Conservation (phyloP, 1,140 invertebrate genomes). For the Drosophila mayri region DNA sequence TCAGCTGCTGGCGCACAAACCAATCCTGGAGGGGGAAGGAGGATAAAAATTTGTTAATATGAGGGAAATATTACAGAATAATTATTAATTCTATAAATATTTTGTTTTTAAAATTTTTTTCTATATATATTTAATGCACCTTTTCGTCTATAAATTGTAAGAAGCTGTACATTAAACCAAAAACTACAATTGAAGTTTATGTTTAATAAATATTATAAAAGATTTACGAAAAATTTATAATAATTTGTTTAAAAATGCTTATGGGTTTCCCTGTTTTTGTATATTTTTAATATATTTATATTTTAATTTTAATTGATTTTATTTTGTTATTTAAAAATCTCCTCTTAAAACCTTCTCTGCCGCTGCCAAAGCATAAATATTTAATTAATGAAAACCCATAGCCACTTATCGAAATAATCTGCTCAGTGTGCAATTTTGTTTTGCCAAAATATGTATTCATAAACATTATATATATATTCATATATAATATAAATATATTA, state of each 20-base stretch:
- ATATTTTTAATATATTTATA: background rate
- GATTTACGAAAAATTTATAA: background rate
- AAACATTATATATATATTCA: background rate
- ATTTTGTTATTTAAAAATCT: background rate
- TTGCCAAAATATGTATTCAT: constrained; percentile 1
- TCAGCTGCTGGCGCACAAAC: constrained; percentile 98
- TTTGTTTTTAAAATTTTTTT: no score
- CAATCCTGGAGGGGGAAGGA: constrained; percentile 91
- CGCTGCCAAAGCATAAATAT: constrained; percentile 1
- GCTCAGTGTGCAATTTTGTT: background rate
- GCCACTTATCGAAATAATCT: constrained; percentile 6
- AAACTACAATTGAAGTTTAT: background rate
- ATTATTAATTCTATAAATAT: background rate
- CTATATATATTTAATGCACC: background rate
- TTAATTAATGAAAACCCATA: background rate
- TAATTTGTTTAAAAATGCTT: background rate
- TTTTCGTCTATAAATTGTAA: no score
- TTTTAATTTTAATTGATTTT: background rate
- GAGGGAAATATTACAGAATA: background rate
- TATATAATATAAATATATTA: constrained; percentile 4
- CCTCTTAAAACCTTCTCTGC: no score
- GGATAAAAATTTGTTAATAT: background rate
- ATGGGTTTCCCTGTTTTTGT: accelerated
- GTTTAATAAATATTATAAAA: background rate
- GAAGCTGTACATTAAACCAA: background rate